These are phyloP conservation scores for Porites evermanni DNA, from an alignment of 92 coral and sea anemone species.

Conservation along the genomic window DNA sequence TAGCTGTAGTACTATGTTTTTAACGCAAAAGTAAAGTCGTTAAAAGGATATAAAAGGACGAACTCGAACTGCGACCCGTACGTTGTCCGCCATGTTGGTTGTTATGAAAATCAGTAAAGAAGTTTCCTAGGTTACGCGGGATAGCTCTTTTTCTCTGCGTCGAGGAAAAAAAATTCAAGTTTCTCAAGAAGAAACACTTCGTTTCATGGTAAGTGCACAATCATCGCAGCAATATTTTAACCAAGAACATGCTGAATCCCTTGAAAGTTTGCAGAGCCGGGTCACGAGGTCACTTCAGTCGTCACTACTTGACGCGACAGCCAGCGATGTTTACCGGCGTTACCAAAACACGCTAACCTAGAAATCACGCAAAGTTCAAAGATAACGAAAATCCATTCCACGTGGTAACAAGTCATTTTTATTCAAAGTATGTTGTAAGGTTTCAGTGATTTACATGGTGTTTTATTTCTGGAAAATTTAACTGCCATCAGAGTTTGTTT, in stretches of 20 bases:
- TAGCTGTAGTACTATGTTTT: neutral
- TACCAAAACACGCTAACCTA: slow-evolving; percentile 10
- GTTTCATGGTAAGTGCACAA: neutral
- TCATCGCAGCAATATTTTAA: neutral
- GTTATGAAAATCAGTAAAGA: neutral
- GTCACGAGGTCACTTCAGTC: slow-evolving; percentile 13
- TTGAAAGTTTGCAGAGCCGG: neutral
- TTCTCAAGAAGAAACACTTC: neutral
- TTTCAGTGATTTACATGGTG: neutral
- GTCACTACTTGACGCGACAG: neutral
- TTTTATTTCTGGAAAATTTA: neutral
- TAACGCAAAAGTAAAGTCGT: neutral
- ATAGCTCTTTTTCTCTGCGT: neutral
- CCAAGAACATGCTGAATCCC: neutral
- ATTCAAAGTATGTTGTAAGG: neutral
- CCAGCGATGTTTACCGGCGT: slow-evolving; percentile 30
- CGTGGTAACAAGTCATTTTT: neutral
- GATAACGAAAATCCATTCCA: neutral
- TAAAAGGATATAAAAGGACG: slow-evolving; percentile 97
- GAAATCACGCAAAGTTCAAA: neutral
- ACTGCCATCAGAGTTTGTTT: neutral
- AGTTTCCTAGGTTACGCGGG: slow-evolving; percentile 39
- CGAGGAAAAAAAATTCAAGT: neutral
- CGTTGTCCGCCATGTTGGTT: slow-evolving; percentile 89
- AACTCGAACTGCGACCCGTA: slow-evolving; percentile 91